Base-by-base conservation (phyloP, 2,888 invertebrate species). In the Pterostichus madidus region DNA sequence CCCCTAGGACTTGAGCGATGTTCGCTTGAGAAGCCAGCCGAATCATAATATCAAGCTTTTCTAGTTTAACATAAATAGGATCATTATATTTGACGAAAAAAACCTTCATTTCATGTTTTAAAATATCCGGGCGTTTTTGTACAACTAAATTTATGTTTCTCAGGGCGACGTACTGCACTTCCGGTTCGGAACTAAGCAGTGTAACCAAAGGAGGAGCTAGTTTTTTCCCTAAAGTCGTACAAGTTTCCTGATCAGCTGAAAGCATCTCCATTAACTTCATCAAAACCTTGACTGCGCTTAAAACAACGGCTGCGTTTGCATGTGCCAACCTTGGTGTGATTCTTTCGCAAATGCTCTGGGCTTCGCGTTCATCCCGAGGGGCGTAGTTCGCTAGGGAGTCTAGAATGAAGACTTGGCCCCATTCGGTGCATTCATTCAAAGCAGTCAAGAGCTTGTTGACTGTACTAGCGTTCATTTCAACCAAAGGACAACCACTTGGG, bases 71-170 rank as follows among this genome's bases (percentile, higher is more conserved):
- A 90, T 99, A 99, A 89, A 99, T 99, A 0, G 99, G 99, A 91
- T 99, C 99, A 90, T 99, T 99, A 92, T 99, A 99, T 89, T 99
- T 99, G 49, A 99, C 99, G 90, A 99, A 99, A 92, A 99, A 99
- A 79, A 95, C 95, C 93, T 99, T 99, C 99, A 99, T 99, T 91
- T 99, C 99, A 87, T 99, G 98, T 89, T 99, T 99, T 64, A 99
- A 91, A 86, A 99, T 99, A 84, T 99, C 99, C 0, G 99, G 98
- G 59, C 99, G 93, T 90, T 99, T 99, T 91, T 99, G 99, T 13
- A 99, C 99, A 85, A 99, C 99, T 68, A 99, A 93, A 91, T 99
- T 99, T 88, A 99, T 99, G 90, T 99, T 99, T 85, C 99, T 91
- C 83, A 99, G 91, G 0, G 99, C 99, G 4, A 99, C 99, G 89